Evolutionary conservation across 1,140 invertebrate genomes (phyloP).

Genomic region (Drosophila nannoptera): DNA sequence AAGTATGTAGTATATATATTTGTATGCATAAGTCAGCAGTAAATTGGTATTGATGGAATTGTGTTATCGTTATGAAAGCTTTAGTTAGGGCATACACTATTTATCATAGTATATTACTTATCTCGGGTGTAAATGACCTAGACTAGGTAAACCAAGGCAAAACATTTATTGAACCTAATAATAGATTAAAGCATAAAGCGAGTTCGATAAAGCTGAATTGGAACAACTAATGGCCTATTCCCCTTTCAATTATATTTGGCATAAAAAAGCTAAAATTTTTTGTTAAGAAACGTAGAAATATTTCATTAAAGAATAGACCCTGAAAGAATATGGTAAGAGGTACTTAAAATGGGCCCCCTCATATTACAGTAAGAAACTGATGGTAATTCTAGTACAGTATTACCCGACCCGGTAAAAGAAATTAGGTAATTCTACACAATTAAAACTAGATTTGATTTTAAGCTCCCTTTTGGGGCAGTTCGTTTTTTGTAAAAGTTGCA

Average conservation of each 20-base stretch:
- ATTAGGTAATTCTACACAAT: neutral
- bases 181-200: neutral
- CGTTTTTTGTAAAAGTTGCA: no score
- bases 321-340: conserved; percentile 13
- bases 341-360: conserved; percentile 10
- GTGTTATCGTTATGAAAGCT: no score
- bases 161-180: no score
- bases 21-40: neutral
- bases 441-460: no score
- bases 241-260: no score
- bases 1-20: no score
- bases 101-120: conserved; percentile 25
- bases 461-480: no score
- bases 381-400: neutral
- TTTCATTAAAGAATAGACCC: neutral
- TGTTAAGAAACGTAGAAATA: neutral
- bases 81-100: neutral
- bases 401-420: conserved; percentile 16
- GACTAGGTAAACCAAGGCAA: conserved; percentile 8
- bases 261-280: no score
- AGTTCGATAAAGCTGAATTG: neutral
- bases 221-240: neutral
- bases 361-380: conserved; percentile 8
- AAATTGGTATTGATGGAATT: conserved; percentile 3
- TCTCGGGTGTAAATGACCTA: conserved; percentile 11